Evolutionary conservation across 2,888 invertebrate species (phyloP), one percentile per base, ranked within the genome.

Genomic region (Hybos culiciformis): DNA sequence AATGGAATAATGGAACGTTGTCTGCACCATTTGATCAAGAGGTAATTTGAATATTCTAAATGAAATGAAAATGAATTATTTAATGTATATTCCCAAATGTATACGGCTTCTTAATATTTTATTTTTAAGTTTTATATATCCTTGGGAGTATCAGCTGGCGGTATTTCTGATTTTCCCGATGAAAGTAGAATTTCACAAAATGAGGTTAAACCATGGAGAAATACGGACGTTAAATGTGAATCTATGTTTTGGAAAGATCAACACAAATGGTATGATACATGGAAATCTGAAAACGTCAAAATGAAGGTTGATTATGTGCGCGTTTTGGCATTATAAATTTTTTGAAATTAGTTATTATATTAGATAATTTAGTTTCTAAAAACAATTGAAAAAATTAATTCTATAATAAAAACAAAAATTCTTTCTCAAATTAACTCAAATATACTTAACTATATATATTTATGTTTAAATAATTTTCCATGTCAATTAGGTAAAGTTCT

Each of bases 21-120:
- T 72, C 81, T 65, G 80, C 83, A 3, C 85, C 85, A 0, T 84
- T 85, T 53, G 83, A 86, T 61, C 73, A 78, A 58, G 72, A 81
- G 70, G 83, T 80, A n/a, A n/a, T n/a, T n/a, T n/a, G n/a, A n/a
- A 61, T 55, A 50, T 42, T 19, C 11, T 19, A 18, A 19, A 11
- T 9, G 19, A 9, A 3, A 33, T 33, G 17, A 18, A n/a, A 20
- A n/a, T 20, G 14, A n/a, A 5, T 19, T 34, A 5, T 36, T 20
- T 14, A 7, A 19, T n/a, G n/a, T 21, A 14, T 17, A 43, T 40
- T 18, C 33, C 14, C 11, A 36, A 3, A 37, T 26, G 14, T 15
- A 14, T 17, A 11, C 24, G 14, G 12, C 18, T 41, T 18, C 26
- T 5, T 14, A n/a, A 40, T 32, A 11, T 14, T 5, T 6, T 19